Evolutionary conservation across 53 echinoderm and acorn worm species (phyloP).

Genomic region (Patiria pectinifera): DNA sequence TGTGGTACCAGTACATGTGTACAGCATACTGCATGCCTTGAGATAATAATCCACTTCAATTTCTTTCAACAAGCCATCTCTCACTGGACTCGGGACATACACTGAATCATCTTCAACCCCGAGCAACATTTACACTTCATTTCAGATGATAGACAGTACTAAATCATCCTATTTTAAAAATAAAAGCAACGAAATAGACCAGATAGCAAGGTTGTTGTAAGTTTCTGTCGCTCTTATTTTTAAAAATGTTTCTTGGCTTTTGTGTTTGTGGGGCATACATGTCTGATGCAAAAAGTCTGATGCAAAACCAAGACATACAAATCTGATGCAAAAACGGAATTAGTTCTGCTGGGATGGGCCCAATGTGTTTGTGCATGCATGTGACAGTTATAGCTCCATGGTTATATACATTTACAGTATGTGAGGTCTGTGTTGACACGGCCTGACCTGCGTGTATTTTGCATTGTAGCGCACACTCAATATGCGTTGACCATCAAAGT

Average conservation of each 20-base stretch:
- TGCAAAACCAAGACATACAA: too few species aligned
- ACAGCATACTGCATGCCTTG: too few species aligned
- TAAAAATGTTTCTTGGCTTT: neutral
- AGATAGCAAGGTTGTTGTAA: neutral
- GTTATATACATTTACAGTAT: neutral
- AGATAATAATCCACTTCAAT: neutral
- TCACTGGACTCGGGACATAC: neutral
- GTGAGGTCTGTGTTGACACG: neutral
- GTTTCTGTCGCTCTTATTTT: too few species aligned
- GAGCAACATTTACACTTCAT: constrained; percentile 12
- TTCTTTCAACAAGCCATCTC: neutral
- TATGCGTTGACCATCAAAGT: neutral
- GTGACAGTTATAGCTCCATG: neutral
- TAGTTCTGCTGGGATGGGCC: neutral
- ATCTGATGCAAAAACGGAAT: neutral
- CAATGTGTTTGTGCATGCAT: constrained; percentile 47
- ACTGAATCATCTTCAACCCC: neutral
- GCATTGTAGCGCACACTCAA: neutral
- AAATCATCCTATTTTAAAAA: neutral
- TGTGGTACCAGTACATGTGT: too few species aligned
- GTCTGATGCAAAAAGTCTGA: too few species aligned
- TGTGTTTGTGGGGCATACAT: too few species aligned
- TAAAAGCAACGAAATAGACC: neutral
- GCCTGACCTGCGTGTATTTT: neutral
- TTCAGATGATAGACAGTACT: neutral